Conservation (phyloP, 2,797 vertebrate species). For the Acipenser transmontanus region DNA sequence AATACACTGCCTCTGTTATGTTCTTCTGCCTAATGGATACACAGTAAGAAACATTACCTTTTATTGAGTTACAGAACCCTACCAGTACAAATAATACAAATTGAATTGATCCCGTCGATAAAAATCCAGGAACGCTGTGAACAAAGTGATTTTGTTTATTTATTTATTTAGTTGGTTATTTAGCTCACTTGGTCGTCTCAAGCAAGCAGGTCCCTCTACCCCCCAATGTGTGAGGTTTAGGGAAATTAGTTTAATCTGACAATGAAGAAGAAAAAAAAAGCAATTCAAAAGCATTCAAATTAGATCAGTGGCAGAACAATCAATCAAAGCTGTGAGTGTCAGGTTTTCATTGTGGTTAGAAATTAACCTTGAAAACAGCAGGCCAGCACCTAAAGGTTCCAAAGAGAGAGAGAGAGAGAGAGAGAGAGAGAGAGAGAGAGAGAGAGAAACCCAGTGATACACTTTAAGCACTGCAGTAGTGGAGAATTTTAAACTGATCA, state of each 20-base stretch:
- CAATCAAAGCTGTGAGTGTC: constrained; percentile 61
- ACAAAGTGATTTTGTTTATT: constrained; percentile 44
- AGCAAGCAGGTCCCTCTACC: constrained; percentile 38
- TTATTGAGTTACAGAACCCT: constrained; percentile 93
- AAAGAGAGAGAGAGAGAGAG: neutral
- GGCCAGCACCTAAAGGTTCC: constrained; percentile 38
- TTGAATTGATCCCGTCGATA: constrained; percentile 90
- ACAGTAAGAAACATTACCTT: constrained; percentile 81
- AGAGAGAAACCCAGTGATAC: constrained; percentile 9
- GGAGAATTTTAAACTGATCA: too few species aligned
- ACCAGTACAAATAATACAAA: constrained; percentile 92
- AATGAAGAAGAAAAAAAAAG: constrained; percentile 43
- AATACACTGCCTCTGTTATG: constrained; percentile 59
- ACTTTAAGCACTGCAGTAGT: too few species aligned
- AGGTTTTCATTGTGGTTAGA: constrained; percentile 47
- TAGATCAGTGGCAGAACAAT: constrained; percentile 69
- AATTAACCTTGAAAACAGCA: constrained; percentile 67
- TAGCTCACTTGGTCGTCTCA: constrained; percentile 43
- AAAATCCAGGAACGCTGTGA: constrained; percentile 64
- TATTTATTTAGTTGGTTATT: constrained; percentile 50
- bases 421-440: constrained; percentile 16
- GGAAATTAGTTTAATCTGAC: constrained; percentile 71
- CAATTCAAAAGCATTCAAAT: constrained; percentile 68
- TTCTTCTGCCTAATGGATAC: constrained; percentile 72
- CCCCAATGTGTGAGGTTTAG: constrained; percentile 44